Evolutionary conservation across 2,797 vertebrate genomes (phyloP).

Genomic region (Gymnothorax javanicus): DNA sequence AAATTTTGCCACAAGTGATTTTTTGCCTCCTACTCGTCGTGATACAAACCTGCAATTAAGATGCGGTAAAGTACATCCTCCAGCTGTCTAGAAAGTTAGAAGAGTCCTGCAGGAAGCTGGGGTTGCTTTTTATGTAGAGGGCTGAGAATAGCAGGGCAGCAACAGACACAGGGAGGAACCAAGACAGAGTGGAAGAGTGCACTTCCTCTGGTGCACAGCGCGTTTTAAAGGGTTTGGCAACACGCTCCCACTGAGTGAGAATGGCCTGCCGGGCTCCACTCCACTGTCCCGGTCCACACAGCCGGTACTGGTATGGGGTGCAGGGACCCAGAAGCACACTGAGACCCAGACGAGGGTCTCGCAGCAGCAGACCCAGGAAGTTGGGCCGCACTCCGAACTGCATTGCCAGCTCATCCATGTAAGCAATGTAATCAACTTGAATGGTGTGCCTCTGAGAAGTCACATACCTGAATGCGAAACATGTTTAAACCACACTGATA

Average conservation of each 20-base stretch:
- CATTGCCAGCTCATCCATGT: slow-evolving; percentile 85
- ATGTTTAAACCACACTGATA: neutral
- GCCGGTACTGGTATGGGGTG: slow-evolving; percentile 83
- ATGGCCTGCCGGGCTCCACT: slow-evolving; percentile 76
- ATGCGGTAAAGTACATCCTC: slow-evolving; percentile 48
- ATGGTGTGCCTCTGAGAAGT: slow-evolving; percentile 83
- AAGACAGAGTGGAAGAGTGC: slow-evolving; percentile 35
- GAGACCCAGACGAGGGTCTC: slow-evolving; percentile 76
- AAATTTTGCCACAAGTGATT: neutral
- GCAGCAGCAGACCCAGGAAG: slow-evolving; percentile 69
- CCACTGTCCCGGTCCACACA: slow-evolving; percentile 81
- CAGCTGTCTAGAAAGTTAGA: slow-evolving; percentile 52
- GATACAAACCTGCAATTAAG: neutral
- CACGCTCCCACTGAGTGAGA: slow-evolving; percentile 75
- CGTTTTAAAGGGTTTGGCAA: slow-evolving; percentile 75
- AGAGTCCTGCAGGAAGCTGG: slow-evolving; percentile 55
- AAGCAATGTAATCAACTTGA: slow-evolving; percentile 78
- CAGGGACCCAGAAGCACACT: slow-evolving; percentile 73
- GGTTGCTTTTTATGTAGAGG: slow-evolving; percentile 50
- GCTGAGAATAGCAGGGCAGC: slow-evolving; percentile 48
- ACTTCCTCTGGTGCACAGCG: slow-evolving; percentile 42
- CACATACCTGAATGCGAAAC: slow-evolving; percentile 74
- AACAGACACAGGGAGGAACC: slow-evolving; percentile 54
- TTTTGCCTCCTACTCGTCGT: neutral
- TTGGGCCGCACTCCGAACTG: slow-evolving; percentile 73